These are phyloP conservation scores for Drosophila cognata DNA, from an alignment of 2,888 invertebrate species.

Conservation along the genomic window DNA sequence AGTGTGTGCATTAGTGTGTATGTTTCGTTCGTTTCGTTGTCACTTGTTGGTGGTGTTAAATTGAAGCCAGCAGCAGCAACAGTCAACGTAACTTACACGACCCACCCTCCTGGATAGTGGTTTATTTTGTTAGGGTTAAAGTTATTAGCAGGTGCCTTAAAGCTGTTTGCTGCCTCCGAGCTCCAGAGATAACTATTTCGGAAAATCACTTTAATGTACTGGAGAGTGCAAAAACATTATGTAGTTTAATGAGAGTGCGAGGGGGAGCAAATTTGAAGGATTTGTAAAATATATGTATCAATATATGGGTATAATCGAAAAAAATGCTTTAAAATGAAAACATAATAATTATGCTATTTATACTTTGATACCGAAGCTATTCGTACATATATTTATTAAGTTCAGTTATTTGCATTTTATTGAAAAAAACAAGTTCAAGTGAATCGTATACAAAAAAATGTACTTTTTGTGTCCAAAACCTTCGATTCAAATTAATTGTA, in stretches of 20 bases:
- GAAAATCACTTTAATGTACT: constrained; percentile 2
- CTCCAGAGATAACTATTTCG: not conserved
- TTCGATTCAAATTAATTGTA: too few species aligned
- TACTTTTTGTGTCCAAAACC: too few species aligned
- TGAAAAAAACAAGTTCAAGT: too few species aligned
- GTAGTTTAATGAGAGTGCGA: not conserved
- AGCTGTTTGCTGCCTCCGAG: constrained; percentile 11
- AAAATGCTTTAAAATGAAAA: not conserved
- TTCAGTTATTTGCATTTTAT: too few species aligned
- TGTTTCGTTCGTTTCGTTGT: constrained; percentile 61
- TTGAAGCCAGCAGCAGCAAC: constrained; percentile 64
- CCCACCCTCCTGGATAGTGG: constrained; percentile 54
- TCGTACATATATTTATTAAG: too few species aligned
- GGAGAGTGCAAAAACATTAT: not conserved
- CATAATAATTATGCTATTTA: not conserved
- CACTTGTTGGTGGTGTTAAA: constrained; percentile 75
- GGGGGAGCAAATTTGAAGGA: not conserved
- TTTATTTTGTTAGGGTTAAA: constrained; percentile 68
- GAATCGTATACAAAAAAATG: too few species aligned
- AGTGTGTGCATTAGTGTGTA: constrained; percentile 12
- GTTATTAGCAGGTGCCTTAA: constrained; percentile 19
- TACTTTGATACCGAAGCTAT: too few species aligned
- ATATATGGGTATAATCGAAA: not conserved
- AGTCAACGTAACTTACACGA: constrained; percentile 39
- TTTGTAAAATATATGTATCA: not conserved